Evolutionary conservation across 2,797 vertebrate genomes (phyloP).

Genomic region (Hydrophis major): DNA sequence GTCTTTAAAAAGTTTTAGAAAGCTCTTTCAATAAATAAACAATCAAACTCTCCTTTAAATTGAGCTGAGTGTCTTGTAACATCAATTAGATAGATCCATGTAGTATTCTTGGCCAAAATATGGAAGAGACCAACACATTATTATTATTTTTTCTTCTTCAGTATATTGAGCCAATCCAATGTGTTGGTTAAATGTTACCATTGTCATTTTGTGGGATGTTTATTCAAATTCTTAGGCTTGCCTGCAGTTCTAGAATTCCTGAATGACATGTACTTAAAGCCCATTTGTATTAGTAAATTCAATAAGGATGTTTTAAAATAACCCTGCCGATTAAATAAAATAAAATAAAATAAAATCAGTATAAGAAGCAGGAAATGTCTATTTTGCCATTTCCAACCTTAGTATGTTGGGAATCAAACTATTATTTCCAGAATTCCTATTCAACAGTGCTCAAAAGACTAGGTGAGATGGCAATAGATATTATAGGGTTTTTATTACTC

Average conservation of each 20-base stretch:
- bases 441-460: background rate
- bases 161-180: background rate
- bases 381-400: background rate
- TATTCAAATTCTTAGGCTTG: background rate
- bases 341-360: background rate
- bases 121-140: background rate
- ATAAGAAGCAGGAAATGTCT: background rate
- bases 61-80: background rate
- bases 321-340: background rate
- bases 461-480: background rate
- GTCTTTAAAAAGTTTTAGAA: slow-evolving; percentile 22
- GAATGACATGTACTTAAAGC: slow-evolving; percentile 45
- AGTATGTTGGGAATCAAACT: background rate
- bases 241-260: background rate
- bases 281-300: slow-evolving; percentile 39
- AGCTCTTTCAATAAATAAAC: background rate
- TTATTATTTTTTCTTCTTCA: background rate
- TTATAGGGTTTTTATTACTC: background rate
- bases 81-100: background rate
- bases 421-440: background rate
- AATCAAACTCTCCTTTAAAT: background rate
- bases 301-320: slow-evolving; percentile 40
- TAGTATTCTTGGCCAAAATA: background rate
- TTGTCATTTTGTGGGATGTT: background rate
- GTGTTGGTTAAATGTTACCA: background rate